phyloP scores from a whole-genome alignment of 2,797 vertebrate species.

The Xerus rutilus region DNA sequence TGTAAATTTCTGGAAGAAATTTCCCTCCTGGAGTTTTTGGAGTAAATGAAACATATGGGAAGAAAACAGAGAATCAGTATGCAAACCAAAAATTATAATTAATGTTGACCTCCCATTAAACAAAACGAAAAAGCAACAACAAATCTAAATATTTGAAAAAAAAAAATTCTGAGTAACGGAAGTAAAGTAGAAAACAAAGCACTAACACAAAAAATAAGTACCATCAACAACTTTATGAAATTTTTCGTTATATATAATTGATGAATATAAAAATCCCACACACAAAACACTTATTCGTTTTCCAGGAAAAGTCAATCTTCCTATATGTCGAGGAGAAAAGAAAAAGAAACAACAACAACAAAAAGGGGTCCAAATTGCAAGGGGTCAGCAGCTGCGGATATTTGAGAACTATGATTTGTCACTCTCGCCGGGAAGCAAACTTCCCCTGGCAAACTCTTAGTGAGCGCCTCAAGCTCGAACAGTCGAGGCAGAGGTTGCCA shows the following conservation, averaged over 20 bases:
- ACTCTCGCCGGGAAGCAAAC: fast-evolving
- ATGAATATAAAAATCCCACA: neutral
- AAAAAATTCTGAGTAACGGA: neutral
- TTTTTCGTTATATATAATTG: neutral
- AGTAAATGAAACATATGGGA: neutral
- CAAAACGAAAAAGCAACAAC: neutral
- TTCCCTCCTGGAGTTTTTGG: neutral
- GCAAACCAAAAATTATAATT: neutral
- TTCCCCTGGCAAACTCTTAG: fast-evolving
- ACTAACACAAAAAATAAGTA: neutral
- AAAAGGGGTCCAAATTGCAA: fast-evolving
- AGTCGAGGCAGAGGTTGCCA: fast-evolving
- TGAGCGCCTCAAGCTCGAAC: neutral
- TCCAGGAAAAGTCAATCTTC: neutral
- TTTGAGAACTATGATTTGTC: fast-evolving
- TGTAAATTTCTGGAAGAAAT: neutral
- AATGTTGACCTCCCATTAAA: neutral
- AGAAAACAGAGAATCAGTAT: neutral
- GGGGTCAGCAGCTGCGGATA: fast-evolving
- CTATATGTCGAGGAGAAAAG: too few species aligned
- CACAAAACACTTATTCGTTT: neutral
- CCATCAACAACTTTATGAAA: neutral
- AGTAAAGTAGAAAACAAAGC: neutral
- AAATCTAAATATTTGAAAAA: neutral
- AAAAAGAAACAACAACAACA: too few species aligned